phyloP scores from a whole-genome alignment of 2,797 vertebrate species.

The Ciconia nigra region DNA sequence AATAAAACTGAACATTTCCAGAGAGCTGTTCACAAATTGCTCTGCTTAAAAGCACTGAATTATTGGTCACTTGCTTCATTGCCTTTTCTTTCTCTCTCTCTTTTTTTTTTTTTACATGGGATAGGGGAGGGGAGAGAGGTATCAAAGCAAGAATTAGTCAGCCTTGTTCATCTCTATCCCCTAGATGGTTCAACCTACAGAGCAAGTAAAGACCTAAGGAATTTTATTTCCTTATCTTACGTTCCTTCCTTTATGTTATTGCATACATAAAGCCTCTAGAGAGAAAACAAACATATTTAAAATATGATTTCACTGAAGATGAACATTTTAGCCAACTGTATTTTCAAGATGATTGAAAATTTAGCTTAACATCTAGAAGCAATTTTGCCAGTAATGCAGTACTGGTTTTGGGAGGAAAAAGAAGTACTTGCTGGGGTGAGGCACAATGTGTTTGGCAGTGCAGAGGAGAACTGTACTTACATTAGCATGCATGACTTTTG shows the following conservation, averaged over 20 bases:
- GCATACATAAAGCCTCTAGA: background rate
- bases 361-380: background rate
- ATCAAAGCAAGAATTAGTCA: background rate
- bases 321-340: background rate
- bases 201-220: background rate
- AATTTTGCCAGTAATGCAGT: background rate
- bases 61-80: background rate
- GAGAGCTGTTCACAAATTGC: background rate
- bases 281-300: background rate
- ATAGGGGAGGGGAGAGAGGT: background rate
- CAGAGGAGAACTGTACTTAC: background rate
- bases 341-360: background rate
- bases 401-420: background rate
- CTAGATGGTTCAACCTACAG: background rate
- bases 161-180: background rate
- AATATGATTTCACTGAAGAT: background rate
- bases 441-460: background rate
- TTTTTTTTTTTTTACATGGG: no score
- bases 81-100: background rate
- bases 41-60: background rate
- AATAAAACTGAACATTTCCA: background rate
- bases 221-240: background rate
- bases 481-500: background rate
- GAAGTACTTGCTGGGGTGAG: background rate
- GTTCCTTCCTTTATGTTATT: background rate